Evolutionary conservation across 2,797 vertebrate genomes (phyloP).

Genomic region (Oreochromis grahami): DNA sequence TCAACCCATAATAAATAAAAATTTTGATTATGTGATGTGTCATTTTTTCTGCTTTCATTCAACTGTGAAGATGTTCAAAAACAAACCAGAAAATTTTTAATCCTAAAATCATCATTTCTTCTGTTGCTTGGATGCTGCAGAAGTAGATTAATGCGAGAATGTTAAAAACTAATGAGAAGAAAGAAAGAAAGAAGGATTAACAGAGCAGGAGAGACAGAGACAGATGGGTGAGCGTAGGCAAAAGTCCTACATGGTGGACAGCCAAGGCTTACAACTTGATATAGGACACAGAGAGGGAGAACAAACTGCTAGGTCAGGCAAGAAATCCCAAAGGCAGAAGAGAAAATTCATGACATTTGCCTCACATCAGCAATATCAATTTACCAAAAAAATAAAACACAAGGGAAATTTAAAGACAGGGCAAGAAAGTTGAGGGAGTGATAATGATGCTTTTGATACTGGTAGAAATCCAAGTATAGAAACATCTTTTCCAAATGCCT

Average conservation of each 20-base stretch:
- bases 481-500: slow-evolving; percentile 42
- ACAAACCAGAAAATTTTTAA: not conserved
- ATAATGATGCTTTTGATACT: slow-evolving; percentile 34
- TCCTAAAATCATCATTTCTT: not conserved
- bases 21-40: not conserved
- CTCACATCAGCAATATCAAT: slow-evolving; percentile 60
- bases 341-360: slow-evolving; percentile 53
- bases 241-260: slow-evolving; percentile 45
- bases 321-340: slow-evolving; percentile 39
- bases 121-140: not conserved
- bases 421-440: slow-evolving; percentile 5
- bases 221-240: slow-evolving; percentile 57
- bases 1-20: not conserved
- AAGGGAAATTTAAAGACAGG: not conserved
- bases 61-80: not conserved
- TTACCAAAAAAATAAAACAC: slow-evolving; percentile 38
- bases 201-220: slow-evolving; percentile 47
- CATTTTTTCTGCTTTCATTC: not conserved
- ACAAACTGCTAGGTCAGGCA: slow-evolving; percentile 48
- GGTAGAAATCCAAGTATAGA: slow-evolving; percentile 35
- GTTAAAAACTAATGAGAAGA: slow-evolving; percentile 48
- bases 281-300: slow-evolving; percentile 30
- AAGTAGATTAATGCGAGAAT: slow-evolving; percentile 37
- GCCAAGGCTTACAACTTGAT: slow-evolving; percentile 62
- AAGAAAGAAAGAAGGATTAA: slow-evolving; percentile 52